Evolutionary conservation across 2,888 invertebrate species (phyloP).

Genomic region (Chloroclysta siterata): DNA sequence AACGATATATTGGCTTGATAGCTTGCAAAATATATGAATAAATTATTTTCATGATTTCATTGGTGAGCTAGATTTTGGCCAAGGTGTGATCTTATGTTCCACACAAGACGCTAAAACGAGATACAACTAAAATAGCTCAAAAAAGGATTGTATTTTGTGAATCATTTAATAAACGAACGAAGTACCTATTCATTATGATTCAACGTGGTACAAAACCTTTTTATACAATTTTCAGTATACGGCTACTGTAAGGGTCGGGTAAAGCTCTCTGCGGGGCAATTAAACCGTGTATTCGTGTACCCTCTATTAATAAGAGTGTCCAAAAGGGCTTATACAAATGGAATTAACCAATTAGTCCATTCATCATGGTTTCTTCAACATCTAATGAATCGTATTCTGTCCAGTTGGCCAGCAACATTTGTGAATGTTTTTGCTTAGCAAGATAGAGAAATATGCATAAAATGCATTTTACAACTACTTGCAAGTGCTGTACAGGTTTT

Average conservation of each 20-base stretch:
- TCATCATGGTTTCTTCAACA: constrained; percentile 23
- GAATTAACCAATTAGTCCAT: constrained; percentile 29
- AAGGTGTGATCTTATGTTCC: too few relatives aligned
- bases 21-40: too few relatives aligned
- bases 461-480: constrained; percentile 12
- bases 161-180: too few relatives aligned
- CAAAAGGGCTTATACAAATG: constrained; percentile 25
- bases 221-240: constrained; percentile 2
- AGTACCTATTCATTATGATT: neutral
- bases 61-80: too few relatives aligned
- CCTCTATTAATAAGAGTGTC: constrained; percentile 26
- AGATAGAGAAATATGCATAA: constrained; percentile 14
- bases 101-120: too few relatives aligned
- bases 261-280: constrained; percentile 14
- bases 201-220: neutral
- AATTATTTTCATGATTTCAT: neutral
- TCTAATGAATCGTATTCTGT: constrained; percentile 20
- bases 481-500: neutral
- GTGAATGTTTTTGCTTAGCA: constrained; percentile 18
- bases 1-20: too few relatives aligned
- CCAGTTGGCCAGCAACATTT: constrained; percentile 13
- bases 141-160: too few relatives aligned
- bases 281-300: constrained; percentile 23
- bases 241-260: neutral
- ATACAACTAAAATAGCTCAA: too few relatives aligned